Conservation (phyloP, 2,888 invertebrate species). For the Glyphotaelius pellucidus region DNA sequence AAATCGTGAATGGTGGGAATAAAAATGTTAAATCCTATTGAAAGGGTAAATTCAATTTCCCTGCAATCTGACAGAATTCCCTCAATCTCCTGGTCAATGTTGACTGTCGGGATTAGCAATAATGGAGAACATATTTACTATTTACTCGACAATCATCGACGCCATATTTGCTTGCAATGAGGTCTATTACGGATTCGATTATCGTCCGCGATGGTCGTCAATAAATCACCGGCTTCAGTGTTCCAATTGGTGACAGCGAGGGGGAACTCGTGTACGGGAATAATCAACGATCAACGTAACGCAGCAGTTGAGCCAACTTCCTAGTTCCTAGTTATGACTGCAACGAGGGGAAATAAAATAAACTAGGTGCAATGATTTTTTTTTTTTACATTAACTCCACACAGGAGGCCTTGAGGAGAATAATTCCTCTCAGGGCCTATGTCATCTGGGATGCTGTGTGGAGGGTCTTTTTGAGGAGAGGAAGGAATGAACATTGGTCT, state of each 20-base stretch:
- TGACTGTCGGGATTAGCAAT: neutral
- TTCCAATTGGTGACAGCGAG: neutral
- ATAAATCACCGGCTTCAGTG: conserved; percentile 10
- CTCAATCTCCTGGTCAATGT: neutral
- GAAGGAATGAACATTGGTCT: no score
- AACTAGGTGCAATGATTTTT: neutral
- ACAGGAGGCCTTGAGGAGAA: no score
- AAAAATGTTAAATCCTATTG: neutral
- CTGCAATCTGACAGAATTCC: neutral
- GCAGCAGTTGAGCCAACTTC: neutral
- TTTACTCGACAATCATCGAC: conserved; percentile 11
- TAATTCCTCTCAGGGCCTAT: no score
- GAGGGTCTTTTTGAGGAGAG: no score
- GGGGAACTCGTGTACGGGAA: neutral
- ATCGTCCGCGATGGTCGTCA: neutral
- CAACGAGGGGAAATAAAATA: neutral
- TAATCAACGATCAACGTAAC: neutral
- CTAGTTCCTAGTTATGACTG: neutral
- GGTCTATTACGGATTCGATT: conserved; percentile 19
- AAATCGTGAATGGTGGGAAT: neutral
- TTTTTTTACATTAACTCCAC: no score
- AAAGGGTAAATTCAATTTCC: neutral
- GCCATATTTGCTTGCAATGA: neutral
- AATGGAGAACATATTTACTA: neutral
- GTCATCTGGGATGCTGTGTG: no score